Conservation (phyloP, 2,113 vertebrate genomes). For the Vombatus ursinus region DNA sequence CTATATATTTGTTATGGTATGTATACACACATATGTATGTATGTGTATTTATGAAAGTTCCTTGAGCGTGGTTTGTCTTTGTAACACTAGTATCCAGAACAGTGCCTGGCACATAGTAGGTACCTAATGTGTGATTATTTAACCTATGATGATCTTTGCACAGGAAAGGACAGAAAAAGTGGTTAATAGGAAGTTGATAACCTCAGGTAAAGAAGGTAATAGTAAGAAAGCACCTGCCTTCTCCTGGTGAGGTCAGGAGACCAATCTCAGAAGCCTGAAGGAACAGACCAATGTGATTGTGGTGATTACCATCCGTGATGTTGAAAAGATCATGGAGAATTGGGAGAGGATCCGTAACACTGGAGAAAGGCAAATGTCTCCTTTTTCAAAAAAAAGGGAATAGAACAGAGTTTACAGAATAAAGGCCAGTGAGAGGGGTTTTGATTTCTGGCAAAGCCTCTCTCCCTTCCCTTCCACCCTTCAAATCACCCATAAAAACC, state of each 20-base stretch:
- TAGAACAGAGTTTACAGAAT: not conserved
- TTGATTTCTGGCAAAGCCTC: not conserved
- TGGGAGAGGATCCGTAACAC: no score
- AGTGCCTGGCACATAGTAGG: no score
- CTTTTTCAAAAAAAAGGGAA: no score
- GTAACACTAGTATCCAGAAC: not conserved
- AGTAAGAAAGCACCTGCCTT: not conserved
- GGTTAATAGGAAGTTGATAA: not conserved
- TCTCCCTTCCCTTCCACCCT: not conserved
- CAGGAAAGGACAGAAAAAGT: not conserved
- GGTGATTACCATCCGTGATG: not conserved
- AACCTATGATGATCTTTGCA: not conserved
- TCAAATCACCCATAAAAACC: not conserved
- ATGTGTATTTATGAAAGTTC: not conserved
- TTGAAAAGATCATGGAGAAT: not conserved
- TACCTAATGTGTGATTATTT: not conserved
- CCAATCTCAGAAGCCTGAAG: not conserved
- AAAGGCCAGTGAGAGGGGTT: not conserved
- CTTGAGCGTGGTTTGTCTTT: not conserved
- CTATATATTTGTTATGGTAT: no score
- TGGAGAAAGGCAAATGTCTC: no score
- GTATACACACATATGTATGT: not conserved
- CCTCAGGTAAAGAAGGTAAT: no score
- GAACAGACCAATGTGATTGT: not conserved
- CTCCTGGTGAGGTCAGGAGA: not conserved